These are phyloP conservation scores for Sminthurides aquaticus DNA, from an alignment of 2,888 invertebrate species.

Conservation along the genomic window DNA sequence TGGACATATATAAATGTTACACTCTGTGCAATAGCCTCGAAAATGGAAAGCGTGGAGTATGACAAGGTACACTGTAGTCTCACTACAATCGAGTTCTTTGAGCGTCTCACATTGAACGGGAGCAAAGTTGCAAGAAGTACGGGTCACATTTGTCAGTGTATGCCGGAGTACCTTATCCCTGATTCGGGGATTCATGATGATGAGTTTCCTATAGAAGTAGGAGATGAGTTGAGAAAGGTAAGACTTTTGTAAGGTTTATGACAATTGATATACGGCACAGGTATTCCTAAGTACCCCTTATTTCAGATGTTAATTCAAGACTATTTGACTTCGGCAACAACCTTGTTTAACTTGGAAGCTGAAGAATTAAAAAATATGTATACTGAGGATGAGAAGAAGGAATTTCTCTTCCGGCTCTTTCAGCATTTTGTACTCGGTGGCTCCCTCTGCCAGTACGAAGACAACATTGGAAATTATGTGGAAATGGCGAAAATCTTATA, in stretches of 20 bases:
- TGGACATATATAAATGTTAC: too few relatives aligned
- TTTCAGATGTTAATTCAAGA: constrained; percentile 2
- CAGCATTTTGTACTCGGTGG: constrained; percentile 55
- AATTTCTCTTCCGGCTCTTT: constrained; percentile 54
- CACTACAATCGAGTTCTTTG: constrained; percentile 53
- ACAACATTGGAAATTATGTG: constrained; percentile 52
- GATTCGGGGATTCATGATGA: constrained; percentile 46
- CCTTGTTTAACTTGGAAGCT: background rate
- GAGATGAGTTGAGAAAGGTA: constrained; percentile 54
- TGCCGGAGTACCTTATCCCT: constrained; percentile 34
- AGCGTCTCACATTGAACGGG: constrained; percentile 46
- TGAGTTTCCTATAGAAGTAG: constrained; percentile 50
- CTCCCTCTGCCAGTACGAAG: constrained; percentile 54
- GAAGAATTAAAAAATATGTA: constrained; percentile 48
- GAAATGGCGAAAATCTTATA: constrained; percentile 52
- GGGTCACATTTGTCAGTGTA: constrained; percentile 50
- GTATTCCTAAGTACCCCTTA: too few relatives aligned
- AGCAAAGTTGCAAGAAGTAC: constrained; percentile 46
- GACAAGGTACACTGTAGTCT: constrained; percentile 50
- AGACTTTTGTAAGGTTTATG: too few relatives aligned
- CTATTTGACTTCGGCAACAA: background rate
- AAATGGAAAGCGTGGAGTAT: constrained; percentile 46
- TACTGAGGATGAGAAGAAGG: constrained; percentile 49
- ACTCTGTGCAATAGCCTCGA: too few relatives aligned
- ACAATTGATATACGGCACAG: background rate